Percentiles rank a stretch among this genome's conserved stretches.
phyloP scores from a whole-genome alignment of 2,113 vertebrate genomes.

The Alethe diademata region DNA sequence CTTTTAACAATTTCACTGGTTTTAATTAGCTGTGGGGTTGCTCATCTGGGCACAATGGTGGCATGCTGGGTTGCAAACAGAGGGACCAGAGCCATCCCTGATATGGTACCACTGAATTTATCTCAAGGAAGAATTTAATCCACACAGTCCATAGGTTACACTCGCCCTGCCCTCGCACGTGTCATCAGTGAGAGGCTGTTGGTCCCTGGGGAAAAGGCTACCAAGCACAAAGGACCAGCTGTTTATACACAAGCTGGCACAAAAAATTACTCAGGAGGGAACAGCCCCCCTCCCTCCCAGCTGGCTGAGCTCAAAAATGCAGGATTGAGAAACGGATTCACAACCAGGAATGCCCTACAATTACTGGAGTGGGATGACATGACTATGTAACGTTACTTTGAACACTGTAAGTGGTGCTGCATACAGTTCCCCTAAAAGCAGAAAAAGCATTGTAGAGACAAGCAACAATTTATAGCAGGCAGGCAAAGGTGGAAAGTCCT shows the following conservation, averaged over 20 bases:
- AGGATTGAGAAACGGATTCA: neutral
- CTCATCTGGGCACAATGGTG: neutral
- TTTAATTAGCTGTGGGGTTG: neutral
- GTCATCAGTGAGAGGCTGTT: accelerated
- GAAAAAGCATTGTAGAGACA: neutral
- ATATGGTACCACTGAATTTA: neutral
- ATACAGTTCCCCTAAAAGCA: neutral
- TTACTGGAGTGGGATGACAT: neutral
- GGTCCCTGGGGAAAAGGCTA: neutral
- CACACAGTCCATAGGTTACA: neutral
- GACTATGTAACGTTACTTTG: neutral
- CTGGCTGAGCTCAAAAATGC: conserved; percentile 1
- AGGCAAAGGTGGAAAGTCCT: neutral
- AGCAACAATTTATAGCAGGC: neutral
- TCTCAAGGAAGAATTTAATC: neutral
- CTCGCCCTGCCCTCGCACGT: neutral
- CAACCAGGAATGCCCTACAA: neutral
- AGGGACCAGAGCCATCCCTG: neutral
- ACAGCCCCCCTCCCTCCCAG: conserved; percentile 7
- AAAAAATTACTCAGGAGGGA: conserved; percentile 14
- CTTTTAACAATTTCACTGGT: neutral
- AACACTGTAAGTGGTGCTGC: neutral
- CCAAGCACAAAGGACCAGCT: neutral
- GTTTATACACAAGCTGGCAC: conserved; percentile 11
- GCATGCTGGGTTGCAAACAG: neutral